A percentile compares a stretch with the other conserved stretches of the same genome.
These are phyloP conservation scores for Tetramorium bicarinatum DNA, from an alignment of 2,888 invertebrate genomes.

Conservation along the genomic window DNA sequence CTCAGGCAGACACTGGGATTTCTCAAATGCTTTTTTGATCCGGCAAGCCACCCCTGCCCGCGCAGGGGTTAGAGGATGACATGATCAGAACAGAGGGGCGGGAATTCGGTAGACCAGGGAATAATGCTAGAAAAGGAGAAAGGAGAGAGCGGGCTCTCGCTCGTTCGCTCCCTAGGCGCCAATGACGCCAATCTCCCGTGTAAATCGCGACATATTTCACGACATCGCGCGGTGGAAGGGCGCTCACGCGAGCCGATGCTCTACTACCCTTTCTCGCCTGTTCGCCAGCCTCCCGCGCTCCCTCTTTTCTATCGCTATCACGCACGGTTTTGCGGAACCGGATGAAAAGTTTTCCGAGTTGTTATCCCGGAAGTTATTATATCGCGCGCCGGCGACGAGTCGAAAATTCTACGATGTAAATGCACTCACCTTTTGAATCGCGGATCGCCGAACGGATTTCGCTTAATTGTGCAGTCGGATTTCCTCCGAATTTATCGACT, in stretches of 20 bases:
- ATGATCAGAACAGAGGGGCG: slow-evolving; percentile 11
- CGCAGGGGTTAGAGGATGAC: slow-evolving; percentile 36
- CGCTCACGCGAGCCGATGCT: slow-evolving; percentile 36
- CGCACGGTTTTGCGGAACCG: slow-evolving; percentile 57
- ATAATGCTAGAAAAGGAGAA: slow-evolving; percentile 66
- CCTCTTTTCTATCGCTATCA: slow-evolving; percentile 62
- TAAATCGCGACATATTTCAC: slow-evolving; percentile 86
- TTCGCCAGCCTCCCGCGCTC: background rate
- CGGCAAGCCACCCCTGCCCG: slow-evolving; percentile 63
- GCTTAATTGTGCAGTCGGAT: slow-evolving; percentile 13
- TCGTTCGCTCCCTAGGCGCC: slow-evolving; percentile 83
- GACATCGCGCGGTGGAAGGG: slow-evolving; percentile 71
- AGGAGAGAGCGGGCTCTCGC: background rate
- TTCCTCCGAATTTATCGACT: slow-evolving; percentile 40
- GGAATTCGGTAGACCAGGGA: slow-evolving; percentile 56
- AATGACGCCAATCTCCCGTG: slow-evolving; percentile 86
- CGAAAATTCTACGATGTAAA: slow-evolving; percentile 61
- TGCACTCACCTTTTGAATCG: slow-evolving; percentile 30
- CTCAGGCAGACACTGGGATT: slow-evolving; percentile 79
- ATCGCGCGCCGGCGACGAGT: slow-evolving; percentile 44
- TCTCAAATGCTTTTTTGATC: slow-evolving; percentile 85
- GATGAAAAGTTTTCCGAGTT: slow-evolving; percentile 70
- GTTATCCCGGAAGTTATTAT: slow-evolving; percentile 69
- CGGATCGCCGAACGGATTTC: slow-evolving; percentile 30
- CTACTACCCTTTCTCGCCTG: slow-evolving; percentile 15